Base-by-base conservation (phyloP, 2,888 invertebrate genomes). In the Drosophila lacicola region DNA sequence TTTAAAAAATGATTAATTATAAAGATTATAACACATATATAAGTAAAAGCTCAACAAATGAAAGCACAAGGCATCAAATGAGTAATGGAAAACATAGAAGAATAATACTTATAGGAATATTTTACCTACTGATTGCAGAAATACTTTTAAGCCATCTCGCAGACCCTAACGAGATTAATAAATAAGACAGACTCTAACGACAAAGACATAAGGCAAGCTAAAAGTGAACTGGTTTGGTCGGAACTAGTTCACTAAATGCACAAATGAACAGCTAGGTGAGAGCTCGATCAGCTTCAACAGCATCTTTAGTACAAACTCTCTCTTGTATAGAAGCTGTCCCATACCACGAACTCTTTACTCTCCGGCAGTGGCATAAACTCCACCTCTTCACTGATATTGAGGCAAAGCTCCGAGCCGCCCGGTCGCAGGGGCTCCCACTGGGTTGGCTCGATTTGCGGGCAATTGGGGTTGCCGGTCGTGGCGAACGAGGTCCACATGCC, bases 401-500 rank as follows among this genome's bases (percentile, higher is more conserved):
- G 61, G 56, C 91, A 90, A 9, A 86, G 70, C 54, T 76, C 85
- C 1, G 78, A 50, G 0, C 65, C 88, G 25, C 81, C 80, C 13
- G 80, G 75, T 6, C 76, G 57, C 49, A 90, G 47, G 0, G 90
- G 75, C 29, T 87, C 72, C 88, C 91, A 91, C 4, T 72, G 68
- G 4, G 69, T 56, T 0, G 90, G 82, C 8, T 74, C 72, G 5
- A 91, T 90, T 2, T 65, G 70, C n/a, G 68, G 62, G 34, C 90
- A 89, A 61, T 92, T 92, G 29, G 92, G 92, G 82, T 92, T 86
- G 2, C 91, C 88, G 2, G 70, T 87, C 34, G 66, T 55, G 4
- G 92, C 92, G 74, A 92, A 92, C 0, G 86, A 74, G 2, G 89
- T 90, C 90, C 91, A 91, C 82, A 92, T 90, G 54, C 80, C 90